Evolutionary conservation across 2,113 vertebrate genomes (phyloP).

Genomic region (Lepus timidus): DNA sequence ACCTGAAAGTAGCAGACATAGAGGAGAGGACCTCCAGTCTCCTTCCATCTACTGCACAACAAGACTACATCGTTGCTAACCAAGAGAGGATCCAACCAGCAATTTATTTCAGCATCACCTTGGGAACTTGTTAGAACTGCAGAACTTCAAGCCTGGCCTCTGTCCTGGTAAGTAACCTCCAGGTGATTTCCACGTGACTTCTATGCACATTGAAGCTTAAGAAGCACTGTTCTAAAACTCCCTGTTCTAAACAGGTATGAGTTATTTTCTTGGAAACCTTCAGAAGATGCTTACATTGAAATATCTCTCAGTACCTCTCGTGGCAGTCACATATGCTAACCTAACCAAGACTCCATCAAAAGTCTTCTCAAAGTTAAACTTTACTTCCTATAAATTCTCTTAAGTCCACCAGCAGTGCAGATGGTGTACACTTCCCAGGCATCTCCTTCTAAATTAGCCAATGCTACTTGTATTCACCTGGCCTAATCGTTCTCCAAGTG

Average conservation of each 20-base stretch:
- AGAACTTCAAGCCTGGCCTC: background rate
- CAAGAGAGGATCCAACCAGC: too few relatives aligned
- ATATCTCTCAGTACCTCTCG: background rate
- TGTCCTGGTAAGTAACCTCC: rapidly evolving
- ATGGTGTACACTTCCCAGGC: constrained; percentile 80
- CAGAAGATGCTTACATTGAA: background rate
- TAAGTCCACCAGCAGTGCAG: background rate
- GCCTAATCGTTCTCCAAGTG: constrained; percentile 86
- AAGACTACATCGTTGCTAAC: background rate
- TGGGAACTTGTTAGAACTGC: background rate
- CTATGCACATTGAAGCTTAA: background rate
- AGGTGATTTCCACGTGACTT: background rate
- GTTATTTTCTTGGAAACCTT: background rate
- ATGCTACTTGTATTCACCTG: constrained; percentile 85
- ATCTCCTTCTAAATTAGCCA: constrained; percentile 84
- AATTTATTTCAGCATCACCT: background rate
- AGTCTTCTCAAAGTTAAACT: constrained; percentile 68
- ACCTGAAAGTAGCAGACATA: background rate
- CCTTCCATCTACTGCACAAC: background rate
- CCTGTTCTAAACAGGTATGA: background rate
- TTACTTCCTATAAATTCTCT: constrained; percentile 34
- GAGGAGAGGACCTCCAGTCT: background rate
- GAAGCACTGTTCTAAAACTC: background rate
- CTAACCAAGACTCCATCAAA: constrained; percentile 75
- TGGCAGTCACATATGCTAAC: background rate